Percentiles rank a stretch among this genome's conserved stretches.
Evolutionary conservation across 2,888 invertebrate genomes (phyloP).

Genomic region (Tolmerus cingulatus): DNA sequence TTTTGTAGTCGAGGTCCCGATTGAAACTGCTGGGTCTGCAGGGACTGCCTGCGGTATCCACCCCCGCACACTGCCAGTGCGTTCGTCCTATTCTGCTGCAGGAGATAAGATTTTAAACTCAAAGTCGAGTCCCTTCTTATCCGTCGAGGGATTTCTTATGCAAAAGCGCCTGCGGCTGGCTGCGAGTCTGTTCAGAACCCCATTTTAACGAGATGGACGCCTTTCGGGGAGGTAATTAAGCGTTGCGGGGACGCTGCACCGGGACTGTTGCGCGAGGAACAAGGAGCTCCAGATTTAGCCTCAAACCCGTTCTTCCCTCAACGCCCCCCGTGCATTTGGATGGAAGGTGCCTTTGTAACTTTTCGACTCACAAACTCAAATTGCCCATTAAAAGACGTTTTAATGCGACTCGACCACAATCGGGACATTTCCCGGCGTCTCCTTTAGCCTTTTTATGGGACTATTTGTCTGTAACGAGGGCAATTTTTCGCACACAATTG

Average conservation of each 20-base stretch:
- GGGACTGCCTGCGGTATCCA: not conserved
- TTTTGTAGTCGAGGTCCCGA: not conserved
- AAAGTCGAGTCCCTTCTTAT: not conserved
- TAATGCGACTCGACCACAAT: not conserved
- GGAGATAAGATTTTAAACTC: not conserved
- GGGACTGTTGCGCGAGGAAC: not conserved
- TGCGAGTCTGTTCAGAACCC: not conserved
- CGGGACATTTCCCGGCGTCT: not conserved
- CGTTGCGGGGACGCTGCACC: not conserved
- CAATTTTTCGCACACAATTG: not conserved
- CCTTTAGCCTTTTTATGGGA: not conserved
- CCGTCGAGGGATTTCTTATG: not conserved
- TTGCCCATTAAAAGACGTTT: not conserved
- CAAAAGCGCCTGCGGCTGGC: not conserved
- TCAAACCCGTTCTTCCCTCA: not conserved
- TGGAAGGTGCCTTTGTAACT: not conserved
- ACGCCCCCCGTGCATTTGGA: not conserved
- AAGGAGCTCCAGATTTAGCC: not conserved
- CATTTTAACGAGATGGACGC: slow-evolving; percentile 14
- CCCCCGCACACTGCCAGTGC: not conserved
- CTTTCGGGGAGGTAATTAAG: not conserved
- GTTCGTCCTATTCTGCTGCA: not conserved
- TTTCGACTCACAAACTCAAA: not conserved
- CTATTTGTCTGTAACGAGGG: not conserved
- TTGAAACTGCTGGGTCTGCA: not conserved